A percentile compares a stretch with the other conserved stretches of the same genome.
Evolutionary conservation across 2,888 invertebrate genomes (phyloP).

Genomic region (Drosophila prostipennis): DNA sequence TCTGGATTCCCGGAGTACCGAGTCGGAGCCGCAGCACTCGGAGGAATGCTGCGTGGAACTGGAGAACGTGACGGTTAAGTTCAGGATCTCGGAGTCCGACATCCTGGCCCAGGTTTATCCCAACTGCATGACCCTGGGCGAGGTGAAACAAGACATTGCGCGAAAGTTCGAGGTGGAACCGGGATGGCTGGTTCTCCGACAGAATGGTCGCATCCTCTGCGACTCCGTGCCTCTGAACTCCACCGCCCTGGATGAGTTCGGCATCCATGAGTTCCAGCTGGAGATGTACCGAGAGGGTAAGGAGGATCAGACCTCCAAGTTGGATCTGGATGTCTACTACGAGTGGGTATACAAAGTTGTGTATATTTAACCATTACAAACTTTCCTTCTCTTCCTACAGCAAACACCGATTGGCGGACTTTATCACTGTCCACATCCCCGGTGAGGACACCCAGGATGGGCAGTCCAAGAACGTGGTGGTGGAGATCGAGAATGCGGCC

Average conservation of each 20-base stretch:
- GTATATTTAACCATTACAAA: neutral
- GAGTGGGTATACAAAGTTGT: slow-evolving; percentile 67
- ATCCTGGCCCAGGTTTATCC: slow-evolving; percentile 83
- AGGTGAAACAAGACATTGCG: slow-evolving; percentile 87
- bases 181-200: slow-evolving; percentile 85
- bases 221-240: slow-evolving; percentile 74
- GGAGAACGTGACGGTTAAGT: slow-evolving; percentile 84
- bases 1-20: slow-evolving; percentile 43
- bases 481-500: slow-evolving; percentile 86
- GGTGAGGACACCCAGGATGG: slow-evolving; percentile 83
- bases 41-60: slow-evolving; percentile 46
- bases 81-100: slow-evolving; percentile 78
- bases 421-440: slow-evolving; percentile 85
- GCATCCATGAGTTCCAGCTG: slow-evolving; percentile 81
- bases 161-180: slow-evolving; percentile 86
- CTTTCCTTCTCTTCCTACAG: slow-evolving; percentile 49
- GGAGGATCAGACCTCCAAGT: slow-evolving; percentile 38
- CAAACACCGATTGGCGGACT: slow-evolving; percentile 85
- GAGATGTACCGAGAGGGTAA: slow-evolving; percentile 39
- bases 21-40: slow-evolving; percentile 35
- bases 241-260: slow-evolving; percentile 79
- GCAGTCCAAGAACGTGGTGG: slow-evolving; percentile 85
- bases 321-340: slow-evolving; percentile 83
- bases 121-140: slow-evolving; percentile 85
- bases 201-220: slow-evolving; percentile 83